Evolutionary conservation across 2,797 vertebrate genomes (phyloP).

Genomic region (Thalassophryne amazonica): DNA sequence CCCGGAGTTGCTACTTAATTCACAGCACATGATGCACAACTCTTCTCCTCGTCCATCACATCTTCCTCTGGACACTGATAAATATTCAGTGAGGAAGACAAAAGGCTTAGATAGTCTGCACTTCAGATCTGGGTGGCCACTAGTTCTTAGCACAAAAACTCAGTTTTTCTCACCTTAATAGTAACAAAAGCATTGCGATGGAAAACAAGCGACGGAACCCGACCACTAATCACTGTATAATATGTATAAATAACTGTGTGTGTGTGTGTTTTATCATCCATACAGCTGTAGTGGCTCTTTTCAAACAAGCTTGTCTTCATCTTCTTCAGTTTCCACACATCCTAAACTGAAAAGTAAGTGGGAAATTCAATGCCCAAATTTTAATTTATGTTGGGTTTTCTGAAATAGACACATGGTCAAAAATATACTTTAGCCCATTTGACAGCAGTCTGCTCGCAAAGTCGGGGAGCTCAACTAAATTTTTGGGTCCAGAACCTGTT

Average conservation of each 20-base stretch:
- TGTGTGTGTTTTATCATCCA: not conserved
- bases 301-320: too few relatives aligned
- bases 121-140: constrained; percentile 17
- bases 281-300: constrained; percentile 17
- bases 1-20: constrained; percentile 37
- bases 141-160: constrained; percentile 21
- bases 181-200: constrained; percentile 9
- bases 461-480: too few relatives aligned
- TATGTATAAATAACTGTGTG: constrained; percentile 3
- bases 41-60: constrained; percentile 29
- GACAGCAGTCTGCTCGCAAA: too few relatives aligned
- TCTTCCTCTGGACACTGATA: constrained; percentile 41
- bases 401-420: too few relatives aligned
- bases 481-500: too few relatives aligned
- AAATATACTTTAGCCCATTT: too few relatives aligned
- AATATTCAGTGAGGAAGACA: constrained; percentile 48
- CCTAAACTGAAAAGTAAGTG: too few relatives aligned
- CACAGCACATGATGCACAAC: constrained; percentile 47
- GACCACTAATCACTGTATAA: constrained; percentile 9
- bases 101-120: constrained; percentile 21
- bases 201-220: constrained; percentile 2
- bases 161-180: constrained; percentile 20
- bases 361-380: too few relatives aligned
- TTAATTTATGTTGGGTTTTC: too few relatives aligned
- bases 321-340: too few relatives aligned